Evolutionary conservation across 2,113 vertebrate genomes (phyloP).

Genomic region (Lepus europaeus): DNA sequence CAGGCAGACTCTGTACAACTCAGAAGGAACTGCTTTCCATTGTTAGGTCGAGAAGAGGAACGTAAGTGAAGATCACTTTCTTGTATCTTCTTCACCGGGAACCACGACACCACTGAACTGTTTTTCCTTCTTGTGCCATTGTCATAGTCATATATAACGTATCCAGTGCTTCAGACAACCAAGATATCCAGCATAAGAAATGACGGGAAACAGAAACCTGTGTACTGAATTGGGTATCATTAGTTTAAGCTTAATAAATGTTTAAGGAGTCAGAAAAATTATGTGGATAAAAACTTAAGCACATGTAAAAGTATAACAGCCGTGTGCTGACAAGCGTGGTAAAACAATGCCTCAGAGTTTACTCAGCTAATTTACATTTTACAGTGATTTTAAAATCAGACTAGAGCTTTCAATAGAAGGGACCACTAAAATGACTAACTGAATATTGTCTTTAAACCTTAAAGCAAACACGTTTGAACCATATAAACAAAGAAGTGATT

Average conservation of each 20-base stretch:
- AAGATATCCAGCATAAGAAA: slow-evolving; percentile 11
- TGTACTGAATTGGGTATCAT: background rate
- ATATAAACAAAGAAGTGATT: background rate
- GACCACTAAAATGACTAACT: background rate
- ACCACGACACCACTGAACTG: background rate
- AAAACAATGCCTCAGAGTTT: background rate
- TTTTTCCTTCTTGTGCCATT: background rate
- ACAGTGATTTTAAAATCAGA: background rate
- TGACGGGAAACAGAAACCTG: background rate
- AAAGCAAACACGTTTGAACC: background rate
- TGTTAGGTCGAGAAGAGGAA: background rate
- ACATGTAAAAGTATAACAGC: background rate
- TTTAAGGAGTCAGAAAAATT: background rate
- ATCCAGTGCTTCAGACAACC: slow-evolving; percentile 37
- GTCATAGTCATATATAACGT: background rate
- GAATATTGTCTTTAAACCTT: background rate
- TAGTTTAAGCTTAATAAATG: background rate
- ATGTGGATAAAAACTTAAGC: background rate
- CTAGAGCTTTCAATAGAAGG: background rate
- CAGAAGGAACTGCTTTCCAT: background rate
- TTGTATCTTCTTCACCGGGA: background rate
- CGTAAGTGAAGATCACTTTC: background rate
- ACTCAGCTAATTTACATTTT: background rate
- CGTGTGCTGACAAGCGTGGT: background rate
- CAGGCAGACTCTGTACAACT: fast-evolving